phyloP scores from a whole-genome alignment of 2,113 vertebrate species.

The Chascanopsetta lugubris region DNA sequence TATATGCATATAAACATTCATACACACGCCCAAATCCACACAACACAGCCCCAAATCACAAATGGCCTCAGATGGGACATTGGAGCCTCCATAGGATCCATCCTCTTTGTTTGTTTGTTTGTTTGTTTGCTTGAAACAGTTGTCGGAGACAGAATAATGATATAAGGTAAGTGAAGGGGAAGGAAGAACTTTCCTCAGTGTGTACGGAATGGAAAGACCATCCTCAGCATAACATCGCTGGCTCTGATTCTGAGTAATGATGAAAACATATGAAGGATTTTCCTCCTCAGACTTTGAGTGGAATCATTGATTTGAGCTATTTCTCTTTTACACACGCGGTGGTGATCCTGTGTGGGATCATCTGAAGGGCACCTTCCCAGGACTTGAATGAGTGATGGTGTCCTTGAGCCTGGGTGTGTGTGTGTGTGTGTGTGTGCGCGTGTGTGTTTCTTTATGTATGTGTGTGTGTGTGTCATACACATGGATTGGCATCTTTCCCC shows the following conservation, averaged over 20 bases:
- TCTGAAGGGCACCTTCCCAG: conserved; percentile 76
- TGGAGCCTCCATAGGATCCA: neutral
- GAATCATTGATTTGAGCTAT: conserved; percentile 39
- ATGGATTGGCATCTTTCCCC: conserved; percentile 82
- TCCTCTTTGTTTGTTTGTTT: too few relatives aligned
- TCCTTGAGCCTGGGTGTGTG: conserved; percentile 75
- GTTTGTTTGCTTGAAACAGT: neutral
- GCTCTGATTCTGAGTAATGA: conserved; percentile 1
- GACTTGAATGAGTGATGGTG: conserved; percentile 79
- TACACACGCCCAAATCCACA: too few relatives aligned
- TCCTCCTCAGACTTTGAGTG: conserved; percentile 26
- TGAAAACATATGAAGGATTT: conserved; percentile 20
- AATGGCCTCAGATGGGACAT: neutral
- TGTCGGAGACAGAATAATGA: neutral
- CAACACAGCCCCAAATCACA: neutral
- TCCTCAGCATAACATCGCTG: neutral
- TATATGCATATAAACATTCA: too few relatives aligned
- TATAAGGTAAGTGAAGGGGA: neutral
- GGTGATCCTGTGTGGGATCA: conserved; percentile 29
- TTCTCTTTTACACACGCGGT: conserved; percentile 9
- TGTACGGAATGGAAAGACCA: neutral
- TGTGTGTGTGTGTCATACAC: conserved; percentile 70
- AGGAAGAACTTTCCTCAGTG: neutral
- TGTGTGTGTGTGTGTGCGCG: conserved; percentile 51
- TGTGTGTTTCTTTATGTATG: conserved; percentile 59